These are phyloP conservation scores for Scomber colias DNA, from an alignment of 2,113 vertebrate genomes.

Conservation along the genomic window DNA sequence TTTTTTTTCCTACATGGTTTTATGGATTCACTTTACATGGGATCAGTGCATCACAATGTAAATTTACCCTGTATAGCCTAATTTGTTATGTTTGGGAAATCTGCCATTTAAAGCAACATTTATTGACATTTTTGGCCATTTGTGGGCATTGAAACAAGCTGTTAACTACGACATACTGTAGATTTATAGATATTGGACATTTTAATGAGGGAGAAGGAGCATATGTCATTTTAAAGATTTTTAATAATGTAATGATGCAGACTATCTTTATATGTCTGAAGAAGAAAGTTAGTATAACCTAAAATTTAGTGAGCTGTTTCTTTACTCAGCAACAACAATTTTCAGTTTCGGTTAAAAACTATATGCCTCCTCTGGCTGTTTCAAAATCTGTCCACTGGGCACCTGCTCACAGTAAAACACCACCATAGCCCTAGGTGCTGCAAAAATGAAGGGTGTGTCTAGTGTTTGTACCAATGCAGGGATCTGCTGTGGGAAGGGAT, in stretches of 20 bases:
- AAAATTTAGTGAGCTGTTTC: constrained; percentile 32
- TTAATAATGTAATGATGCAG: no score
- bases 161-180: no score
- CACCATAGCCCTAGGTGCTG: background rate
- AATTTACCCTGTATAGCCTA: no score
- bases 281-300: background rate
- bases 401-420: background rate
- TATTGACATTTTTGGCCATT: no score
- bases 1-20: no score
- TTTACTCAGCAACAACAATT: constrained; percentile 20
- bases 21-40: no score
- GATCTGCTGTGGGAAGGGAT: constrained; percentile 53
- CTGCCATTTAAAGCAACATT: background rate
- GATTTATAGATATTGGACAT: no score
- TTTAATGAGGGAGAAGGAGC: no score
- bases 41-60: no score
- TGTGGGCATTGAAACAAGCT: no score
- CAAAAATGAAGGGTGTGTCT: constrained; percentile 69
- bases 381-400: constrained; percentile 35
- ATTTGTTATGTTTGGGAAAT: background rate
- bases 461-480: constrained; percentile 8
- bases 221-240: no score
- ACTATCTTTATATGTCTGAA: no score
- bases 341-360: background rate
- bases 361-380: background rate